Evolutionary conservation across 2,797 vertebrate genomes (phyloP).

Genomic region (Acipenser ruthenus): DNA sequence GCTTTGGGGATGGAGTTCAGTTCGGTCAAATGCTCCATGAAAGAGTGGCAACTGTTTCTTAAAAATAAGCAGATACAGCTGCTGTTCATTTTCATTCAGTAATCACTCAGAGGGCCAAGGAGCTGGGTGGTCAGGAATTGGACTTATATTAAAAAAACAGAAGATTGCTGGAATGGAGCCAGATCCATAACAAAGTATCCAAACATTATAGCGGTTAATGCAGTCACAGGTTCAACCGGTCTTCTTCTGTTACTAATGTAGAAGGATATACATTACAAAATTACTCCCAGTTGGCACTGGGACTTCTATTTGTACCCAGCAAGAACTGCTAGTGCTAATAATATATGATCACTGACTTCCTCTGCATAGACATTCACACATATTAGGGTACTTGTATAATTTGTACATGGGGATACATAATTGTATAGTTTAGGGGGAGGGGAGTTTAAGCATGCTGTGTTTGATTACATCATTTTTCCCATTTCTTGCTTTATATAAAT

Average conservation of each 20-base stretch:
- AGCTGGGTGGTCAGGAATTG: conserved; percentile 19
- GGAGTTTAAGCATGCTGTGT: too few relatives aligned
- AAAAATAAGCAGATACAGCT: conserved; percentile 73
- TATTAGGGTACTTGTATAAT: conserved; percentile 25
- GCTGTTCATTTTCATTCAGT: conserved; percentile 68
- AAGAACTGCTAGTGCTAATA: conserved; percentile 65
- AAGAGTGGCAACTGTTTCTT: conserved; percentile 72
- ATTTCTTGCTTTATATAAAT: too few relatives aligned
- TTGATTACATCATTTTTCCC: too few relatives aligned
- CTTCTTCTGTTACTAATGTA: conserved; percentile 63
- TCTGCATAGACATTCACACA: conserved; percentile 35
- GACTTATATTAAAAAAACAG: conserved; percentile 8
- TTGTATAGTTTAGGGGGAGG: too few relatives aligned
- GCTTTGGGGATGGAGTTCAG: background rate
- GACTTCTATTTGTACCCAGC: conserved; percentile 54
- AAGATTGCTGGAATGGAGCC: conserved; percentile 12
- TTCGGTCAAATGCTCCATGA: conserved; percentile 57
- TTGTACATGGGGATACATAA: background rate
- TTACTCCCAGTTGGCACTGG: conserved; percentile 54
- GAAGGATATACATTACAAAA: conserved; percentile 50
- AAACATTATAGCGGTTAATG: conserved; percentile 53
- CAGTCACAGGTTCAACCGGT: conserved; percentile 38
- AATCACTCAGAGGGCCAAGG: conserved; percentile 54
- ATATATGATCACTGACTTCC: conserved; percentile 61
- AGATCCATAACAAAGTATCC: conserved; percentile 20